phyloP scores from a whole-genome alignment of 2,888 invertebrate species.

The Trissoscelio sp. region DNA sequence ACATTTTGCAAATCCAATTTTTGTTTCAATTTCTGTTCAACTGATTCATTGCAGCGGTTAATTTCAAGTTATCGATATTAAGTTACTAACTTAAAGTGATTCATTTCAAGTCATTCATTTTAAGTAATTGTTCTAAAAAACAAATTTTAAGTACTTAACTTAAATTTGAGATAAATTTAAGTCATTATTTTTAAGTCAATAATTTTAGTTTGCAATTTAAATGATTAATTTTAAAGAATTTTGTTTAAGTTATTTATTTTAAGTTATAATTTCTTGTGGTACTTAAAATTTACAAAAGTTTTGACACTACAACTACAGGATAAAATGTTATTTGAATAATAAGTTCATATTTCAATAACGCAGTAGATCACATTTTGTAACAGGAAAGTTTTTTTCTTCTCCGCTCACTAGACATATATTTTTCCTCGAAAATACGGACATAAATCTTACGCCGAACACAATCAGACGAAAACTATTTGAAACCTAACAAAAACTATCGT shows the following conservation, averaged over 20 bases:
- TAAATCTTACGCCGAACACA: slow-evolving; percentile 44
- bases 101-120: too few species aligned
- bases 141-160: too few species aligned
- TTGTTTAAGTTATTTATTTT: neutral
- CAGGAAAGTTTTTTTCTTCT: slow-evolving; percentile 9
- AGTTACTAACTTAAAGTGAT: too few species aligned
- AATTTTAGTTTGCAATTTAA: too few species aligned
- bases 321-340: slow-evolving; percentile 29
- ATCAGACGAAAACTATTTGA: slow-evolving; percentile 38
- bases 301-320: neutral
- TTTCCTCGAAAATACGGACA: slow-evolving; percentile 45
- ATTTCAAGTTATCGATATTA: too few species aligned
- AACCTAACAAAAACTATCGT: slow-evolving; percentile 22
- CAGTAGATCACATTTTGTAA: slow-evolving; percentile 26
- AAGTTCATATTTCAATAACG: slow-evolving; percentile 38
- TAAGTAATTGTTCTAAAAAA: too few species aligned
- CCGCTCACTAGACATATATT: neutral
- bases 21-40: too few species aligned
- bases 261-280: neutral
- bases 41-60: too few species aligned
- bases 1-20: too few species aligned
- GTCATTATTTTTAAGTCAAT: too few species aligned
- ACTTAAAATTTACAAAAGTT: slow-evolving; percentile 25
- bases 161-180: too few species aligned
- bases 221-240: neutral